phyloP scores from a whole-genome alignment of 2,888 invertebrate species.

The Lutraria lutraria region DNA sequence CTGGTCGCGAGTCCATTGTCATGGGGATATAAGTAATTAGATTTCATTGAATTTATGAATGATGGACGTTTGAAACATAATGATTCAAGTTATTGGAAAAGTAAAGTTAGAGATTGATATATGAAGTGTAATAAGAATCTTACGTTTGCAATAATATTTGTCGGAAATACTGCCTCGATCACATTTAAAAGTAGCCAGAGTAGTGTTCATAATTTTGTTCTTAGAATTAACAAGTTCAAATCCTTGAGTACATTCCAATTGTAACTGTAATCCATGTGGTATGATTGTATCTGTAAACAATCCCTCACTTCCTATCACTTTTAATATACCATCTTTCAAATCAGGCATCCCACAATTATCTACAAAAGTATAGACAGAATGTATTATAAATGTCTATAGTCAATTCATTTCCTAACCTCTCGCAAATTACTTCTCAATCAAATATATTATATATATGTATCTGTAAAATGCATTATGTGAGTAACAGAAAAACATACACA shows the following conservation, averaged over 20 bases:
- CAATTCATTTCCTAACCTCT: no score
- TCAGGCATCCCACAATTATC: background rate
- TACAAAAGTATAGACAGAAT: background rate
- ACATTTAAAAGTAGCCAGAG: background rate
- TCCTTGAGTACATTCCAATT: background rate
- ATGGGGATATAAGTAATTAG: no score
- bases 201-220: background rate
- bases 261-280: background rate
- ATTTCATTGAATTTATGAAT: no score
- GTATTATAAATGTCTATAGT: background rate
- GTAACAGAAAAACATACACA: no score
- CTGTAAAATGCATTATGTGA: no score
- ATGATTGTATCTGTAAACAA: background rate
- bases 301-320: background rate
- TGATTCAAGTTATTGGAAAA: no score
- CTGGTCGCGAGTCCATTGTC: no score
- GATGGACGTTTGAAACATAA: no score
- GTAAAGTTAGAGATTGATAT: no score
- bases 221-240: background rate
- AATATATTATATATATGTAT: no score
- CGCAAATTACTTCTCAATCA: no score
- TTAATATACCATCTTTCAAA: background rate
- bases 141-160: background rate
- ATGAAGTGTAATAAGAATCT: background rate
- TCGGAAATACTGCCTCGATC: background rate